Evolutionary conservation across 2,797 vertebrate genomes (phyloP).

Genomic region (Varecia variegata): DNA sequence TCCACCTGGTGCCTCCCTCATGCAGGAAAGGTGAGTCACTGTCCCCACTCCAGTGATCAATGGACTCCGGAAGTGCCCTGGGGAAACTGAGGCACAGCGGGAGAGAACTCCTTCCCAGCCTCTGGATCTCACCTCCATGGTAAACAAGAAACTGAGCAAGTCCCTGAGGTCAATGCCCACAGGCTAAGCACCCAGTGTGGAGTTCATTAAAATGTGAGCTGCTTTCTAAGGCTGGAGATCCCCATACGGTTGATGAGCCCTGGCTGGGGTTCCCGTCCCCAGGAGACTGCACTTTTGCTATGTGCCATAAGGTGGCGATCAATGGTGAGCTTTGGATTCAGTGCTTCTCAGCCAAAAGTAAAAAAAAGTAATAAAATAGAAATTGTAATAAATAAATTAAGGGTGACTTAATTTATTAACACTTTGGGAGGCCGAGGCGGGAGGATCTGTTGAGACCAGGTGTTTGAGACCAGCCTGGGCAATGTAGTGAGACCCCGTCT

Average conservation of each 20-base stretch:
- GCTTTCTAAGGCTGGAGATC: not conserved
- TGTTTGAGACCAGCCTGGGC: no score
- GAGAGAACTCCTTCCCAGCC: not conserved
- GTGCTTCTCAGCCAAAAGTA: not conserved
- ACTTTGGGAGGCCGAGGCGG: no score
- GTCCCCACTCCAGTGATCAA: not conserved
- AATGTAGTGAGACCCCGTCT: no score
- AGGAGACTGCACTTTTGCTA: not conserved
- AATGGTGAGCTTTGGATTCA: not conserved
- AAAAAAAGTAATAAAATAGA: not conserved
- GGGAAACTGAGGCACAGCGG: not conserved
- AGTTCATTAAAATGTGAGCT: not conserved
- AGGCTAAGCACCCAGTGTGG: not conserved
- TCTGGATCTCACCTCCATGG: not conserved
- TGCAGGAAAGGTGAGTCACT: not conserved
- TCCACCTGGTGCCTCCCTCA: not conserved
- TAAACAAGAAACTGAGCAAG: not conserved
- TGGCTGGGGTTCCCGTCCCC: rapidly evolving
- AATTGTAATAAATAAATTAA: not conserved
- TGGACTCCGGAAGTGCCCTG: not conserved
- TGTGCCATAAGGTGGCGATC: not conserved
- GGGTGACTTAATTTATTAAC: no score
- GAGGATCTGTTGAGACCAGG: no score
- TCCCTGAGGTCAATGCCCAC: not conserved
- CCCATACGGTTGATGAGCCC: rapidly evolving